A percentile compares a stretch with the other conserved stretches of the same genome.
Evolutionary conservation across 2,113 vertebrate genomes (phyloP).

Genomic region (Oreotragus oreotragus): DNA sequence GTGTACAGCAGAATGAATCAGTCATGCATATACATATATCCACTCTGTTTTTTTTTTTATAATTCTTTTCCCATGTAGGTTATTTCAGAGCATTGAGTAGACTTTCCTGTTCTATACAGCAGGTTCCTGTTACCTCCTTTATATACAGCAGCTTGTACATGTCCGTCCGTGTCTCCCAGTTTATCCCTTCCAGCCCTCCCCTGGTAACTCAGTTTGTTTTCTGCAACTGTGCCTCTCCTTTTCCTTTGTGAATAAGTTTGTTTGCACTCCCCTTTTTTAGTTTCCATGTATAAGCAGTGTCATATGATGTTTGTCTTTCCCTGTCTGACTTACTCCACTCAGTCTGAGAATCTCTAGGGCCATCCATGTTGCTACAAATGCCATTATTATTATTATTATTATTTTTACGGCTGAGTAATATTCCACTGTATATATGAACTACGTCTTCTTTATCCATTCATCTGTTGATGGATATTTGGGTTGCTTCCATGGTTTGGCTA

Average conservation of each 20-base stretch:
- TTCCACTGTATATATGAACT: background rate
- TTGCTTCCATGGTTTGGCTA: background rate
- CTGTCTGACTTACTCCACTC: background rate
- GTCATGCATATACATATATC: background rate
- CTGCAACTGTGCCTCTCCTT: background rate
- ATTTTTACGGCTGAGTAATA: background rate
- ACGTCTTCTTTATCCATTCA: background rate
- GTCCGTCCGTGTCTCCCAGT: background rate
- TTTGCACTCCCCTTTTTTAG: background rate
- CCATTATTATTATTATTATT: background rate
- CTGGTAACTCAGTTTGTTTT: background rate
- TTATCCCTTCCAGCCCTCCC: background rate
- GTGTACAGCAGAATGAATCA: background rate
- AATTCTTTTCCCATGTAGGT: background rate
- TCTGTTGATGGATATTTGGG: background rate
- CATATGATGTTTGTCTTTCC: background rate
- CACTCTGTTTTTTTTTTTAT: background rate
- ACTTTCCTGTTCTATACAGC: background rate
- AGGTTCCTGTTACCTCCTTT: background rate
- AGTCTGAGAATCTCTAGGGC: background rate
- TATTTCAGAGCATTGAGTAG: background rate
- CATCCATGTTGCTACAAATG: background rate
- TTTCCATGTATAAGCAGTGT: background rate
- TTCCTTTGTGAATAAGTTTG: background rate
- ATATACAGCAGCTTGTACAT: background rate